phyloP scores from a whole-genome alignment of 2,113 vertebrate species.

The human (Homo sapiens) region GRCh38 chr7:6255001-6255500 shows the following conservation, averaged over 20 bases:
- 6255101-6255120: not conserved
- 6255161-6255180: not conserved
- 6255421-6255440: not conserved
- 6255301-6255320: slow-evolving; percentile 17
- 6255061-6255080: not conserved
- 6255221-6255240: not conserved
- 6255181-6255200: not conserved
- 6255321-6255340: not conserved
- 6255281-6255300: slow-evolving; percentile 64
- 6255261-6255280: slow-evolving; percentile 60
- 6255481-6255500: not conserved
- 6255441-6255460: not conserved
- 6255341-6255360: not conserved
- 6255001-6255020: not conserved
- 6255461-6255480: not conserved
- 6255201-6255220: slow-evolving; percentile 48
- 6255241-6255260: slow-evolving; percentile 22
- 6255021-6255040: not conserved
- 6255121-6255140: not conserved
- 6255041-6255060: not conserved
- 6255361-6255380: slow-evolving; percentile 28
- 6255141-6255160: not conserved
- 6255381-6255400: not conserved
- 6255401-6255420: not conserved
- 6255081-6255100: not conserved